Conservation (phyloP, 1,140 invertebrate species). For the Bombus vancouverensis region DNA sequence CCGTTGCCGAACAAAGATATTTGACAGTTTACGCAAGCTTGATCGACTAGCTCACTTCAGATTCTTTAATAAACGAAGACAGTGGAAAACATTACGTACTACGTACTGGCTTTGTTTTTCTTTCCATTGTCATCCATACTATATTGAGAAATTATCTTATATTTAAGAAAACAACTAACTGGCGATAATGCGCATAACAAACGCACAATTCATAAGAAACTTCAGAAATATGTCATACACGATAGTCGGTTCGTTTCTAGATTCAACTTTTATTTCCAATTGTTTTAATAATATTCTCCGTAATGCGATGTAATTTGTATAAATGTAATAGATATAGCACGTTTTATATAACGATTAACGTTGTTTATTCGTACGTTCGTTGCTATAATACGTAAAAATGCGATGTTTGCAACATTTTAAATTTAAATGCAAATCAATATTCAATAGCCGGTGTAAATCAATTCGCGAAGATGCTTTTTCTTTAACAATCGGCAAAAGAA, state of each 20-base stretch:
- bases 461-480: fast-evolving
- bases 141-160: constrained; percentile 4
- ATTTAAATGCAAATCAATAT: not conserved
- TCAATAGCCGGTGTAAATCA: not conserved
- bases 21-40: not conserved
- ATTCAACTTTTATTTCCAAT: not conserved
- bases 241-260: not conserved
- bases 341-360: not conserved
- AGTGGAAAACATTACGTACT: not conserved
- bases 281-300: not conserved
- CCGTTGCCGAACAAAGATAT: not conserved
- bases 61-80: too few relatives aligned
- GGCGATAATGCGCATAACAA: not conserved
- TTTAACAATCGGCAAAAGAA: not conserved
- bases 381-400: not conserved
- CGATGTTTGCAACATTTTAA: not conserved
- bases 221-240: not conserved
- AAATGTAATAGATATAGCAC: too few relatives aligned
- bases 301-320: not conserved
- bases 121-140: not conserved
- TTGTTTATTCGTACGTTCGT: not conserved
- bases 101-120: not conserved
- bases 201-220: not conserved
- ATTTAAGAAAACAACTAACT: not conserved
- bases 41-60: too few relatives aligned